Evolutionary conservation across 2,888 invertebrate species (phyloP).

Genomic region (Marronus borbonicus): DNA sequence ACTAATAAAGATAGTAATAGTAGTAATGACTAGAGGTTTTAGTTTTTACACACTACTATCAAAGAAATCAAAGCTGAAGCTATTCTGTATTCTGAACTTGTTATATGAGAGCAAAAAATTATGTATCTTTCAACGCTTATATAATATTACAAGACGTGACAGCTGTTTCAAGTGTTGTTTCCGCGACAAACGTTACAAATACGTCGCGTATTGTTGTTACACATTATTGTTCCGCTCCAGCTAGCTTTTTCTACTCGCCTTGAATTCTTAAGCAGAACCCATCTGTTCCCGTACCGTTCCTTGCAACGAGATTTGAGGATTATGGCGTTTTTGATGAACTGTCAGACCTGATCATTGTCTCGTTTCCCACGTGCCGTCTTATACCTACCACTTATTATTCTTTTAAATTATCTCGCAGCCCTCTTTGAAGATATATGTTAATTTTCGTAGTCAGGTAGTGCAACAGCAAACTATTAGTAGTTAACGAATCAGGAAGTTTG

Average conservation of each 20-base stretch:
- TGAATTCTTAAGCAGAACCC: constrained; percentile 44
- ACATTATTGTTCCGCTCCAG: constrained; percentile 32
- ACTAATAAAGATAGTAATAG: no score
- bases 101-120: constrained; percentile 16
- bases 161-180: constrained; percentile 47
- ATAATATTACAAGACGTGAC: constrained; percentile 28
- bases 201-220: constrained; percentile 30
- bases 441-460: no score
- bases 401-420: neutral
- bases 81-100: neutral
- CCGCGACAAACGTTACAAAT: constrained; percentile 47
- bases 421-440: no score
- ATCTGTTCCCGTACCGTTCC: constrained; percentile 33
- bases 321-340: constrained; percentile 51
- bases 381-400: constrained; percentile 14
- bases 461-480: no score
- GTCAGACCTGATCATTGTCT: constrained; percentile 47
- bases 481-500: no score
- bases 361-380: constrained; percentile 49
- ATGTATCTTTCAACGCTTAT: constrained; percentile 32
- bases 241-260: constrained; percentile 26
- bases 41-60: no score
- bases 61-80: no score
- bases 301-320: constrained; percentile 43
- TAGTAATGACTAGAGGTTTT: no score